phyloP scores from a whole-genome alignment of 2,113 vertebrate genomes.

The Antennarius striatus region DNA sequence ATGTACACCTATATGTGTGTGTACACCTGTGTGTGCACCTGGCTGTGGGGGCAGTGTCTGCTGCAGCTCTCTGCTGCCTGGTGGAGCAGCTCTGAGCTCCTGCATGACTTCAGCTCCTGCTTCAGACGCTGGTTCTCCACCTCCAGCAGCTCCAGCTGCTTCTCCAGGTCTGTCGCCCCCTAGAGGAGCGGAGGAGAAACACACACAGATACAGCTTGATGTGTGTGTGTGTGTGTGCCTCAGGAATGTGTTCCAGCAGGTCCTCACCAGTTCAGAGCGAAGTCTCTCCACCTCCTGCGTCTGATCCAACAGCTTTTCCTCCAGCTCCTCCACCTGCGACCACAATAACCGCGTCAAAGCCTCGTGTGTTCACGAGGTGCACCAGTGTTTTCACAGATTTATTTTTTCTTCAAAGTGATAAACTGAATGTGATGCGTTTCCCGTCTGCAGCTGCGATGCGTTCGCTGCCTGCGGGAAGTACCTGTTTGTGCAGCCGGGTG shows the following conservation, averaged over 20 bases:
- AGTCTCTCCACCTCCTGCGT: slow-evolving; percentile 88
- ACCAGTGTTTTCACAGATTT: background rate
- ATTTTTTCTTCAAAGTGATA: no score
- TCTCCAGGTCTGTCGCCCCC: slow-evolving; percentile 92
- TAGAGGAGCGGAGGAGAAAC: slow-evolving; percentile 52
- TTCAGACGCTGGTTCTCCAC: slow-evolving; percentile 90
- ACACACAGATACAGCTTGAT: background rate
- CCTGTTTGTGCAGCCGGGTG: slow-evolving; percentile 84
- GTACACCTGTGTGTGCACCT: slow-evolving; percentile 62
- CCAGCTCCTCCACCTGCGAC: slow-evolving; percentile 86
- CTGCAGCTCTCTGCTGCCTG: slow-evolving; percentile 35
- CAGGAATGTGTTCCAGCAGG: slow-evolving; percentile 38
- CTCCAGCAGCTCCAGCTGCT: slow-evolving; percentile 90
- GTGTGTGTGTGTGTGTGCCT: background rate
- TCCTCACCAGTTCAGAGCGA: slow-evolving; percentile 84
- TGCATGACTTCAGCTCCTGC: slow-evolving; percentile 85
- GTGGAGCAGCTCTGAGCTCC: slow-evolving; percentile 78
- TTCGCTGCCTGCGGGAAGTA: slow-evolving; percentile 42
- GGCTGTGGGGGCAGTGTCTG: slow-evolving; percentile 77
- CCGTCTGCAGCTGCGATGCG: no score
- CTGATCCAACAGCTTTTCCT: slow-evolving; percentile 86
- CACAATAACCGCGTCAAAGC: background rate
- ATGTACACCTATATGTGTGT: no score
- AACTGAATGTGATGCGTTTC: no score
- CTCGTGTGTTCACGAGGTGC: background rate